Evolutionary conservation across 2,113 vertebrate species (phyloP).

Genomic region (Mandrillus leucophaeus): DNA sequence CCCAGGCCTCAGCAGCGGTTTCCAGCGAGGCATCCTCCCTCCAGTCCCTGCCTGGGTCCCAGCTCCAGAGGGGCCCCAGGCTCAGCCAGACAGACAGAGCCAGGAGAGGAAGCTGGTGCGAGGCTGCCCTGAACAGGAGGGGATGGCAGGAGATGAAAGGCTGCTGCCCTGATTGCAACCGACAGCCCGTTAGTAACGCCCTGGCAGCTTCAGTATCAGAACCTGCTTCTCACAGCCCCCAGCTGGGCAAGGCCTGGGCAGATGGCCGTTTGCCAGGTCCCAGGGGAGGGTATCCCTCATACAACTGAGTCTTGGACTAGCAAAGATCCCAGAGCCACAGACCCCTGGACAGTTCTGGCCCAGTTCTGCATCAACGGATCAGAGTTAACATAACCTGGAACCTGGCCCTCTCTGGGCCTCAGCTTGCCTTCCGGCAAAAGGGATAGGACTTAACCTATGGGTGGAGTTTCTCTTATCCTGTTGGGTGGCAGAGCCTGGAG

Average conservation of each 20-base stretch:
- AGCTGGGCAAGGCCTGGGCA: slow-evolving; percentile 47
- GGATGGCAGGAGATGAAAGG: slow-evolving; percentile 74
- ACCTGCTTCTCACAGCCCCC: slow-evolving; percentile 35
- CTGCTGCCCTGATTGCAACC: slow-evolving; percentile 69
- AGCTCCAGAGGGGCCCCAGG: not conserved
- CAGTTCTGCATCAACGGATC: fast-evolving
- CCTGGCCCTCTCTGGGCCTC: not conserved
- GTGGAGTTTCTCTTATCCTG: not conserved
- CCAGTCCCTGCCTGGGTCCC: not conserved
- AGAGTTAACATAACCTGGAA: fast-evolving
- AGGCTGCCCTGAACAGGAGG: slow-evolving; percentile 65
- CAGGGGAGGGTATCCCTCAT: fast-evolving
- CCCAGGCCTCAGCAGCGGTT: fast-evolving
- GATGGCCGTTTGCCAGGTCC: not conserved
- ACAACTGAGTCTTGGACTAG: not conserved
- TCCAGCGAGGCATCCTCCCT: not conserved
- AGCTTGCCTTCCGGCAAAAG: not conserved
- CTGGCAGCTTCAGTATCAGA: slow-evolving; percentile 67
- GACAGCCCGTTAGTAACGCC: slow-evolving; percentile 69
- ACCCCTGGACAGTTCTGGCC: not conserved
- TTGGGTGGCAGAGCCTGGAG: not conserved
- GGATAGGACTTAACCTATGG: fast-evolving
- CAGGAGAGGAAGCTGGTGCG: slow-evolving; percentile 45
- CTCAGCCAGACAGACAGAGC: not conserved
- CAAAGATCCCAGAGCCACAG: not conserved